Base-by-base conservation (phyloP, 2,888 invertebrate species). In the Theretra japonica region DNA sequence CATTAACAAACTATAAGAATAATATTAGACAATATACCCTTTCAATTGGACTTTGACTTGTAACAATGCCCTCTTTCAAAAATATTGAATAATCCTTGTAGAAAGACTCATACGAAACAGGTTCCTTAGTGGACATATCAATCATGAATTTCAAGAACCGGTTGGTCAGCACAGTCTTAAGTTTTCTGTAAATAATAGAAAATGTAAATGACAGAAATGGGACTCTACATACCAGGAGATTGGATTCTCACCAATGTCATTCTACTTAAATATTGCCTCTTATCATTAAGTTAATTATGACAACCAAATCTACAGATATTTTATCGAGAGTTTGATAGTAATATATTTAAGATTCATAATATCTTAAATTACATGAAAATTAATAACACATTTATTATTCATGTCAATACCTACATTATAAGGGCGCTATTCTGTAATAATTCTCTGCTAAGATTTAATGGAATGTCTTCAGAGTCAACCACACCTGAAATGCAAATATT, bases 381-480 rank as follows among this genome's bases (percentile, higher is more conserved):
- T 41, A 41, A 2, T 41, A 41, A 11, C 11, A 1, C 1, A 11
- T 41, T 15, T 11, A 11, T 41, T 41, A 41, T 41, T 62, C 65
- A 8, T 41, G 60, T 69, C 33, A 30, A 71, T 76, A 90, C 94
- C 93, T 93, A 97, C 97, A 95, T 96, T 79, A 99, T 98, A 4
- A 99, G 95, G 30, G 96, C 96, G 89, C 98, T 98, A 84, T 99
- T 99, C 92, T 99, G 99, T 69, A 99, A 94, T 74, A 99, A 92
- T 91, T 99, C 99, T 85, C 99, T 95, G 87, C 99, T 99, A 75
- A 99, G 95, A 95, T 99, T 99, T 72, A 99, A 94, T 59, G 99
- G 99, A 94, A 99, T 99, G 91, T 99, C 99, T 95, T 99, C 99
- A 0, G 99, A 99, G 94, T 99, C 99, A 21, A 99, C 98, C 48